Base-by-base conservation (phyloP, 2,888 invertebrate genomes). In the Arrhopalites spinosus region DNA sequence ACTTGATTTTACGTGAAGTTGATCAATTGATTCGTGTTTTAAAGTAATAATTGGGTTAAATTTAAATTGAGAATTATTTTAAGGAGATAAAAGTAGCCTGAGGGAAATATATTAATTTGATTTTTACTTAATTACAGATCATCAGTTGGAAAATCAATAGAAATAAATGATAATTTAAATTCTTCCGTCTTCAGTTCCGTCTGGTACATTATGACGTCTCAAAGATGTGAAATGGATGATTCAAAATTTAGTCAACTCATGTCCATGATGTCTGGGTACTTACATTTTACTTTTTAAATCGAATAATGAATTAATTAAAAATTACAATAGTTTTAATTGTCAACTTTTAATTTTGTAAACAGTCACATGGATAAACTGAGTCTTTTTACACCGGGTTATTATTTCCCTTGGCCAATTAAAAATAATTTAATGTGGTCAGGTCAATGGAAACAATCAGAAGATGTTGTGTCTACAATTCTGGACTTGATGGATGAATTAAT, bases 111-210 rank as follows among this genome's bases (percentile, higher is more conserved):
- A n/a, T n/a, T n/a, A n/a, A n/a, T 20, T n/a, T 50, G 2, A 50
- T 50, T 50, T 50, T 50, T 1, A 29, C 2, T 70, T 69, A 30
- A 45, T 29, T 7, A 17, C 29, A 81, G 79, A 23, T 77, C 76
- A 68, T 72, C 74, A 27, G 36, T 76, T 1, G 80, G 79, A 5
- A 70, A 73, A 23, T 75, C 81, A 2, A 59, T 78, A 2, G 29
- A 29, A 8, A 63, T 81, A n/a, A 67, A 68, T 13, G 74, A 77
- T 1, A 59, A 69, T 7, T 79, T 81, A 25, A 81, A 81, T 71
- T 78, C 78, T 11, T 78, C 80, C 2, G 80, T 81, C 8, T 63
- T 81, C 25, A 81, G 81, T 50, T 79, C 79, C 56, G 17, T 73
- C 8, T 64, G 63, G 63, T 63, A 76, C 70, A 80, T 81, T 53